Conservation (phyloP, 2,113 vertebrate species). For the Carassius gibelio region DNA sequence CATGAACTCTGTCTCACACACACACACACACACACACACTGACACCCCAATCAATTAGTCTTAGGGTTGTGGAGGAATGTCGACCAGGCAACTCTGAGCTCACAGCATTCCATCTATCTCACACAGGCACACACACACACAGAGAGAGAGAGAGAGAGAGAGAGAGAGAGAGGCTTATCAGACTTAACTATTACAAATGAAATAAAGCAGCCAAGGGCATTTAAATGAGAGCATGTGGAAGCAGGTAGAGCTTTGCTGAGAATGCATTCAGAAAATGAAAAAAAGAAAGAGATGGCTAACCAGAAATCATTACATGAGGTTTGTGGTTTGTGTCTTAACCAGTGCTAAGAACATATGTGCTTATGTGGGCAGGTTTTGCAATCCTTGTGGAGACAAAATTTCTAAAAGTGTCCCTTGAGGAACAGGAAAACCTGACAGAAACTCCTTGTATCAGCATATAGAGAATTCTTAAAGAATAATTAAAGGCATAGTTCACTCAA, state of each 20-base stretch:
- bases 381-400: slow-evolving; percentile 11
- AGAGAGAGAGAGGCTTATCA: background rate
- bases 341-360: slow-evolving; percentile 12
- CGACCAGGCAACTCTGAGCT: slow-evolving; percentile 65
- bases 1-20: slow-evolving; percentile 45
- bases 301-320: background rate
- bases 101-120: slow-evolving; percentile 47
- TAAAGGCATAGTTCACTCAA: background rate
- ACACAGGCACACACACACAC: slow-evolving; percentile 1
- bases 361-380: slow-evolving; percentile 29
- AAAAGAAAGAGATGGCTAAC: background rate
- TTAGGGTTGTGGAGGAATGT: slow-evolving; percentile 67
- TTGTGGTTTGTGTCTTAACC: slow-evolving; percentile 26
- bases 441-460: background rate
- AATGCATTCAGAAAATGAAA: background rate
- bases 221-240: slow-evolving; percentile 3
- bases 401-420: background rate
- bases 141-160: too few species aligned
- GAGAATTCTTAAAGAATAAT: background rate
- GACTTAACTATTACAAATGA: slow-evolving; percentile 1
- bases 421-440: background rate
- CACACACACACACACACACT: slow-evolving; percentile 49
- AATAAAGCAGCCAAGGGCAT: slow-evolving; percentile 12
- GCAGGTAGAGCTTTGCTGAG: background rate
- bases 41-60: slow-evolving; percentile 68